Base-by-base conservation (phyloP, 2,797 vertebrate species). In the Mus caroli region DNA sequence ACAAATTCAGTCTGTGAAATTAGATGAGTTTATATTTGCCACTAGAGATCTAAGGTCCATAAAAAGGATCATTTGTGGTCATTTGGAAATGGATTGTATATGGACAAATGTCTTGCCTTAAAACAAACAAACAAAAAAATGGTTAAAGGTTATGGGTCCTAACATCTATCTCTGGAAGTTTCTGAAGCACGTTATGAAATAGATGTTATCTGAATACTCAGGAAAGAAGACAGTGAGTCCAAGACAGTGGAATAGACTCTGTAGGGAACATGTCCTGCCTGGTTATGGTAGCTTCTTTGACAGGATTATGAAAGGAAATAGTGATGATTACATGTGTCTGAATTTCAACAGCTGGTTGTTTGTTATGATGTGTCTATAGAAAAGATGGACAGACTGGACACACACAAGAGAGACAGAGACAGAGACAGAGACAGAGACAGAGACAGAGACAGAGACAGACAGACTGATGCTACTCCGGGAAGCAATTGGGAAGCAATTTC, bases 121-220 rank as follows among this genome's bases (percentile, higher is more conserved):
- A 67, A 62, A 28, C 87, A 58, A 17, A 76, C 43, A 93, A 93
- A 86, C 15, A 17, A 71, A 95, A 94, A 87, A 17, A 43, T 43
- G 58, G 34, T 19, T 62, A n/a, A 56, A 78, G 17, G 10, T 71
- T 62, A 13, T 91, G 46, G n/a, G 73, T 58, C 20, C 62, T 94
- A 79, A 83, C 56, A 37, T 91, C 89, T 34, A 46, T 26, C n/a
- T 92, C 76, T 94, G 77, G 60, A 92, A 93, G 76, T 88, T 92
- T 91, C 88, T 92, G 26, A 85, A 95, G n/a, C 22, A 62, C 9
- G 15, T 88, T 79, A 10, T 85, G 64, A 90, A 94, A 20, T 88
- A 90, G 34, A 14, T 87, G 5, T 85, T 88, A 86, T 90, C 15
- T 88, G 37, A 96, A 50, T 52, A 76, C 31, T 73, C n/a, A 34